Base-by-base conservation (phyloP, 2,113 vertebrate species). In the Centropus bengalensis region DNA sequence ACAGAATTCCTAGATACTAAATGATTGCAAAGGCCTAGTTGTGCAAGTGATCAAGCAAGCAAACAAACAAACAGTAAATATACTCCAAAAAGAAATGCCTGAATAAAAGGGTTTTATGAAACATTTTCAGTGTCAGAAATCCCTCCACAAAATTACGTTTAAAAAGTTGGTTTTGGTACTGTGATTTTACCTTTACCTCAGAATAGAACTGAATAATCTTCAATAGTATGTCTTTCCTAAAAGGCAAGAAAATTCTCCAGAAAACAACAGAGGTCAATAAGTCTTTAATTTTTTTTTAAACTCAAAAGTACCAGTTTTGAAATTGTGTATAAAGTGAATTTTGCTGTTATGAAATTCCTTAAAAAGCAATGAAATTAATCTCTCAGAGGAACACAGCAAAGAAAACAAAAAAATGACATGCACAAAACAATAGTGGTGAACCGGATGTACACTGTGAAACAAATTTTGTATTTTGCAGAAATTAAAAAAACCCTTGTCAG, bases 381-480 rank as follows among this genome's bases (percentile, higher is more conserved):
- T 96, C 67, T 94, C 69, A 88, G 27, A 89, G 77, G n/a, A 82
- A 78, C 68, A 70, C 30, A 80, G 36, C 5, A 32, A 80, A 56
- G 9, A 86, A 62, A 91, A 38, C 24, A 52, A 87, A 82, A 24
- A 59, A 83, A 49, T 16, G 47, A 11, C 17, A 3, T 64, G 73
- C n/a, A 73, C 55, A 90, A 63, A 73, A 58, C 84, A 94, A 73
- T 28, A 56, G 27, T 82, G 28, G 94, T 95, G 68, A 96, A 87
- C 56, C 94, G 49, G 44, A 82, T 86, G 27, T 71, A 56, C 45
- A 58, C 59, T 24, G 14, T 91, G 54, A 92, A 82, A 21, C 82
- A 51, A 54, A 69, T 87, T 96, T 96, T 88, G 18, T 88, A 59
- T 94, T 94, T 93, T 83, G 33, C 74, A 86, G 51, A 85, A 91